A percentile compares a stretch with the other conserved stretches of the same genome.
Conservation (phyloP, 2,888 invertebrate genomes). For the Andrena chrysosceles region DNA sequence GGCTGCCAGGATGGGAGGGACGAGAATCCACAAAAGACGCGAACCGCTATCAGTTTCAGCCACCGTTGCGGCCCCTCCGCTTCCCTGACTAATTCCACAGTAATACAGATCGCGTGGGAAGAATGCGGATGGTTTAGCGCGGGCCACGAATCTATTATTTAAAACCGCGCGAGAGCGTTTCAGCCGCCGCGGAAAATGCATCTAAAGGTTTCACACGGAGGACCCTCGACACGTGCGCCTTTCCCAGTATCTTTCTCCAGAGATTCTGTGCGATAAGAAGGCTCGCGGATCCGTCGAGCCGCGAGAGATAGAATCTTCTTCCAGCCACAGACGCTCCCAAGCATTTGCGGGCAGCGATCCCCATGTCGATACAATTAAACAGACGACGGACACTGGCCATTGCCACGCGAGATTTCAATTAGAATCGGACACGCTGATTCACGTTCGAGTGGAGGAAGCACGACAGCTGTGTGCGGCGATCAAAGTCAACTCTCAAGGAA, state of each 20-base stretch:
- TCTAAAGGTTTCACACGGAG: constrained; percentile 10
- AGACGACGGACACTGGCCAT: too few species aligned
- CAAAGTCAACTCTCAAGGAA: neutral
- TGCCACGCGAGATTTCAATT: neutral
- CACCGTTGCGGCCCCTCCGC: neutral
- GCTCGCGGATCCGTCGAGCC: neutral
- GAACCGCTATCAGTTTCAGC: constrained; percentile 41
- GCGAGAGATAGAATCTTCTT: neutral
- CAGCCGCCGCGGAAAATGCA: constrained; percentile 42
- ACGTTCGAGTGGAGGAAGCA: too few species aligned
- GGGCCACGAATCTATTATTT: constrained; percentile 65
- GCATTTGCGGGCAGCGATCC: neutral
- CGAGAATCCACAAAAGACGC: constrained; percentile 11
- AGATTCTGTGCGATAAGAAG: too few species aligned
- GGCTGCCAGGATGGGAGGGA: neutral
- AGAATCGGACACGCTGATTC: neutral
- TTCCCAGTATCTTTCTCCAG: constrained; percentile 32
- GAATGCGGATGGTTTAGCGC: constrained; percentile 52
- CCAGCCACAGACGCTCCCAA: neutral
- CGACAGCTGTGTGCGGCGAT: too few species aligned
- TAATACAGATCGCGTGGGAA: constrained; percentile 49
- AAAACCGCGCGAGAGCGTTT: constrained; percentile 52
- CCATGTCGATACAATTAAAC: neutral
- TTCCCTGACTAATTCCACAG: constrained; percentile 36
- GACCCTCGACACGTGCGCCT: constrained; percentile 53